Conservation (phyloP, 2,888 invertebrate species). For the Amblyjoppa fuscipennis region DNA sequence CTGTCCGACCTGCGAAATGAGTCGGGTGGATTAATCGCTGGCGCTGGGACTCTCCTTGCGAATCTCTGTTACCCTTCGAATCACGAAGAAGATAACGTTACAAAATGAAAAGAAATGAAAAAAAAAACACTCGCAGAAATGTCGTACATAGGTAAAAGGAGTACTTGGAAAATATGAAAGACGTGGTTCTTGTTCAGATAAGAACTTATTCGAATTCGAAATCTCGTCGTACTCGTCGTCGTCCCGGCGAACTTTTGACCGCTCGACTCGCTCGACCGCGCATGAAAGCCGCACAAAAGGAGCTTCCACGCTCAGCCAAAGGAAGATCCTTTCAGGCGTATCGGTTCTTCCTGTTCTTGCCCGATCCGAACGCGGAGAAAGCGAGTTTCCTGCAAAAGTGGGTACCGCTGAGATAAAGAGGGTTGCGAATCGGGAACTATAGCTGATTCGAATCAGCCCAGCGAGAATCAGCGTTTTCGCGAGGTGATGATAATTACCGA, state of each 20-base stretch:
- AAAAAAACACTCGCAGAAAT: neutral
- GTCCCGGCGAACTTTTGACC: neutral
- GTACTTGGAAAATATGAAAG: neutral
- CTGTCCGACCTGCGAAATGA: slow-evolving; percentile 78
- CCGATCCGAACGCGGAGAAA: neutral
- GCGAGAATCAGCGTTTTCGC: slow-evolving; percentile 64
- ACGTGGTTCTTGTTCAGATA: neutral
- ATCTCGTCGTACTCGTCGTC: neutral
- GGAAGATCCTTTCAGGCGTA: neutral
- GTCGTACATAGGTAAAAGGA: neutral
- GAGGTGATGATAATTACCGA: slow-evolving; percentile 64
- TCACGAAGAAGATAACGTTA: neutral
- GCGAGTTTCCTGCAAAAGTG: neutral
- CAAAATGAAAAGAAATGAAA: too few relatives aligned
- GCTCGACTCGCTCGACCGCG: neutral
- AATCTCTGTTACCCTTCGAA: neutral
- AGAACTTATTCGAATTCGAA: neutral
- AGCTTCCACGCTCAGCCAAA: neutral
- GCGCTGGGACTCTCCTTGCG: neutral
- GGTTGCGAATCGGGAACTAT: neutral
- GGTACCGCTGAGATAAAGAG: neutral
- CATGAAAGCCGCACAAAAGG: neutral
- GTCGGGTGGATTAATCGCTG: slow-evolving; percentile 2
- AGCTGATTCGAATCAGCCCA: neutral
- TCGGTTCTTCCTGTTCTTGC: neutral